phyloP scores from a whole-genome alignment of 2,113 vertebrate species.

The Calypte anna region DNA sequence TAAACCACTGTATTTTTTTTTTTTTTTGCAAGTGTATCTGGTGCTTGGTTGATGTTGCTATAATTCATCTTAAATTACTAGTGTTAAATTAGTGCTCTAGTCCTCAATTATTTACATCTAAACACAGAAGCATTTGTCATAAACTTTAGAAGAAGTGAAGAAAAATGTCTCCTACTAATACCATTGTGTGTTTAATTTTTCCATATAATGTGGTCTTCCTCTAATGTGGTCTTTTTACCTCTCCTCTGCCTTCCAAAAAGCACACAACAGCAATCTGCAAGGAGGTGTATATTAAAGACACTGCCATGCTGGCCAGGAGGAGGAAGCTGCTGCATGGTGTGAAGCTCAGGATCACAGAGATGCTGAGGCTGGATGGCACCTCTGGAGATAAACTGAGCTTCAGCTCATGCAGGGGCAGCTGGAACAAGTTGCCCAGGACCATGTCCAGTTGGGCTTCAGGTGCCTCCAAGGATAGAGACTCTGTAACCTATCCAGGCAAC shows the following conservation, averaged over 20 bases:
- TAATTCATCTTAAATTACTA: conserved; percentile 49
- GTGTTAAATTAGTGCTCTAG: conserved; percentile 24
- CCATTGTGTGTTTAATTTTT: conserved; percentile 35
- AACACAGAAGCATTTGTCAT: conserved; percentile 8
- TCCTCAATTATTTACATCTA: conserved; percentile 47
- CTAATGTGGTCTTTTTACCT: not conserved
- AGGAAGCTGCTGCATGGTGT: not conserved
- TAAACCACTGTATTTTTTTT: not conserved
- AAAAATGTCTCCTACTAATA: not conserved
- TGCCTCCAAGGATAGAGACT: not conserved
- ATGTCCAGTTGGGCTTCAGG: not conserved
- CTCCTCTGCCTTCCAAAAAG: not conserved
- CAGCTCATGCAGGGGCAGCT: not conserved
- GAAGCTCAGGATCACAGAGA: not conserved
- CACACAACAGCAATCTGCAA: not conserved
- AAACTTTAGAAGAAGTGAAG: not conserved
- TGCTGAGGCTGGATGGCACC: not conserved
- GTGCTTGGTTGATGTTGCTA: not conserved
- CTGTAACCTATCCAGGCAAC: not conserved
- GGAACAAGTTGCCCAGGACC: not conserved
- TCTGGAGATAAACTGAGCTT: not conserved
- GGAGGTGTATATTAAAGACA: not conserved
- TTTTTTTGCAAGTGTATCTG: not conserved
- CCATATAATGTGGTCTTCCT: not conserved
- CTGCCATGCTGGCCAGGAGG: not conserved